A percentile compares a stretch with the other conserved stretches of the same genome.
Conservation (phyloP, 2,113 vertebrate species). For the Crocuta crocuta region DNA sequence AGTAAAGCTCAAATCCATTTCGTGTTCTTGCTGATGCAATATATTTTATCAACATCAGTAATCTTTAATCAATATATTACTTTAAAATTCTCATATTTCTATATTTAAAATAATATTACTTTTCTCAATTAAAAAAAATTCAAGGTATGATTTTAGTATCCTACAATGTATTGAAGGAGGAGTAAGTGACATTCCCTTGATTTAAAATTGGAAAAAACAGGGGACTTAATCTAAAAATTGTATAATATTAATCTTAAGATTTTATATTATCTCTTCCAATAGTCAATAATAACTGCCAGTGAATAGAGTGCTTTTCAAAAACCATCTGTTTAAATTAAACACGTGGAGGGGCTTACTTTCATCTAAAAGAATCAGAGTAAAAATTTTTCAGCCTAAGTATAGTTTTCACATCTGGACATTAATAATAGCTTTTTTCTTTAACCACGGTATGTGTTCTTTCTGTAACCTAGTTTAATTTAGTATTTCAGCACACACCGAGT, state of each 20-base stretch:
- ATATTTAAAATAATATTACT: constrained; percentile 64
- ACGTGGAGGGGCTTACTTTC: background rate
- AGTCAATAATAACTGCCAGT: background rate
- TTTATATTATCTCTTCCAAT: constrained; percentile 7
- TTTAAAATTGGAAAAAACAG: constrained; percentile 57
- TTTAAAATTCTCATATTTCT: constrained; percentile 70
- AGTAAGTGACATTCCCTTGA: constrained; percentile 54
- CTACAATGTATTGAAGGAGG: constrained; percentile 39
- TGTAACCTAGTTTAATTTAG: background rate
- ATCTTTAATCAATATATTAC: constrained; percentile 76
- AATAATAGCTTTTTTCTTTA: background rate
- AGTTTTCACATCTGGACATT: background rate
- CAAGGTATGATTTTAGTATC: constrained; percentile 44
- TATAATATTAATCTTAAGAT: constrained; percentile 55
- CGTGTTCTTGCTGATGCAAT: constrained; percentile 29
- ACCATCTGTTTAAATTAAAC: background rate
- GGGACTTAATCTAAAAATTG: constrained; percentile 10
- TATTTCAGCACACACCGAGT: background rate
- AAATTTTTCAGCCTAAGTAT: background rate
- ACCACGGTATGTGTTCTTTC: background rate
- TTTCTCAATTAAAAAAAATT: constrained; percentile 60
- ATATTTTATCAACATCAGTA: constrained; percentile 43
- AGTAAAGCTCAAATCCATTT: constrained; percentile 14
- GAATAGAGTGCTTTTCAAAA: constrained; percentile 44
- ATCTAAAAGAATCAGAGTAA: background rate